phyloP scores from a whole-genome alignment of 2,113 vertebrate species.

The Glareola pratincola region DNA sequence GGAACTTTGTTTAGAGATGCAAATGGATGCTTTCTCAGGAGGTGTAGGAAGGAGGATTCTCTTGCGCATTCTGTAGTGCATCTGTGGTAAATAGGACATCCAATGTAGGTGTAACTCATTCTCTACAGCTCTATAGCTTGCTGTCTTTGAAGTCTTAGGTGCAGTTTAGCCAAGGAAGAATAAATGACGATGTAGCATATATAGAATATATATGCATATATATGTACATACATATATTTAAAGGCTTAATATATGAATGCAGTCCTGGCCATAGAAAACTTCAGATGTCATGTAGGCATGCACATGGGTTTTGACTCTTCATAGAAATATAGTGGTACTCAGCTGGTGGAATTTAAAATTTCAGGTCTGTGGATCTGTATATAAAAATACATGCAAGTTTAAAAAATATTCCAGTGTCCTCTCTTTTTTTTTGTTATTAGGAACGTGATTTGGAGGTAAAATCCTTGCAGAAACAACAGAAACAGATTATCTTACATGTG shows the following conservation, averaged over 20 bases:
- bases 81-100: neutral
- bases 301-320: neutral
- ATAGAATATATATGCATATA: too few relatives aligned
- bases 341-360: neutral
- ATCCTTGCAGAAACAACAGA: neutral
- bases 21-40: neutral
- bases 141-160: neutral
- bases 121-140: neutral
- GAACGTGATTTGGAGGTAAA: neutral
- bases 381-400: neutral
- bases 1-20: neutral
- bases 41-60: neutral
- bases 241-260: neutral
- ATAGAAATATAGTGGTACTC: neutral
- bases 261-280: neutral
- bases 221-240: neutral
- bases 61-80: neutral
- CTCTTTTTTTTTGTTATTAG: neutral
- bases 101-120: accelerated
- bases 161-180: neutral
- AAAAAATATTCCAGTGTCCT: neutral
- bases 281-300: neutral
- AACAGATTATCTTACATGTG: neutral
- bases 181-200: neutral
- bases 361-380: neutral